Percentiles rank a stretch among this genome's conserved stretches.
These are phyloP conservation scores for Amphiura filiformis DNA, from an alignment of 35 echinoderm and acorn worm genomes.

Conservation along the genomic window DNA sequence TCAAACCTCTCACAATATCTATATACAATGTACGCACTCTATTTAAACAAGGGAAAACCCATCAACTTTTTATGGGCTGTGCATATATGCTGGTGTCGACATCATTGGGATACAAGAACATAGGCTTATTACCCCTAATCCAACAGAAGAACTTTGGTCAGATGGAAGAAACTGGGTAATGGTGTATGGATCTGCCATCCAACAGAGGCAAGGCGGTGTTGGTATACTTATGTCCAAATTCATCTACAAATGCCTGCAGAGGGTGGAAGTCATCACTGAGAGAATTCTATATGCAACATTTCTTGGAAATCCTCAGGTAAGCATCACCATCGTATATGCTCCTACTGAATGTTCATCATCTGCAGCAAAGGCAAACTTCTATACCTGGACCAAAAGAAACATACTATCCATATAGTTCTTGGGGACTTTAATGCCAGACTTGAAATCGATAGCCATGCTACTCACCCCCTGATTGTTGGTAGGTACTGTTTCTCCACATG, in stretches of 20 bases:
- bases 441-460: conserved; percentile 10
- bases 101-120: conserved; percentile 39
- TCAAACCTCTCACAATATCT: conserved; percentile 37
- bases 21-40: conserved; percentile 35
- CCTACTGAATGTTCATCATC: conserved; percentile 2
- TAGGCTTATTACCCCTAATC: conserved; percentile 9
- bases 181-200: conserved; percentile 4
- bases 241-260: conserved; percentile 35
- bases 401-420: conserved; percentile 22
- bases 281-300: conserved; percentile 35
- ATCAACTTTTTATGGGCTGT: conserved; percentile 45
- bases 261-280: conserved; percentile 17
- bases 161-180: conserved; percentile 44
- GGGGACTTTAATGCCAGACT: conserved; percentile 21
- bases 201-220: conserved; percentile 30
- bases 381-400: conserved; percentile 25
- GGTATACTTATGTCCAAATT: conserved; percentile 38
- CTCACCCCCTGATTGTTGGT: conserved; percentile 3
- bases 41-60: neutral
- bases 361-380: neutral
- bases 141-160: conserved; percentile 40
- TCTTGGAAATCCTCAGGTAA: conserved; percentile 33
- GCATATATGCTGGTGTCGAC: conserved; percentile 19
- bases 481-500: neutral
- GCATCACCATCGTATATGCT: conserved; percentile 37